These are phyloP conservation scores for Umimayanthus kanabou DNA, from an alignment of 92 coral and sea anemone genomes.

Conservation along the genomic window DNA sequence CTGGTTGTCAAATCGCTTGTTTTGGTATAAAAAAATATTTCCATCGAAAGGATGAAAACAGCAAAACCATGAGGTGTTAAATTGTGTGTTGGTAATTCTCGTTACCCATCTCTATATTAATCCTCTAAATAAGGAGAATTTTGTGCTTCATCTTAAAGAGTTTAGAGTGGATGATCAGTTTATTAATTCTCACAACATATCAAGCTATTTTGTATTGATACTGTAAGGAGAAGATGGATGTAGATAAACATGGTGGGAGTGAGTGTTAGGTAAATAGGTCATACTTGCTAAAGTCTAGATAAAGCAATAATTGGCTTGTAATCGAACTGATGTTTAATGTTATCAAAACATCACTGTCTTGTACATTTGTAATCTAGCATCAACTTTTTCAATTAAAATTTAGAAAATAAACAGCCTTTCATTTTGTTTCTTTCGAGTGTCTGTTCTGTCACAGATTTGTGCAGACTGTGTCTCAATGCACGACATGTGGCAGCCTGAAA, in stretches of 20 bases:
- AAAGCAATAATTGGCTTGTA: not conserved
- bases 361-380: conserved; percentile 40
- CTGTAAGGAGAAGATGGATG: no score
- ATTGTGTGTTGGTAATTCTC: no score
- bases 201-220: no score
- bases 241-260: no score
- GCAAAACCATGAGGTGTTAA: not conserved
- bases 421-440: conserved; percentile 34
- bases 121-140: no score
- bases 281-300: not conserved
- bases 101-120: no score
- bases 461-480: not conserved
- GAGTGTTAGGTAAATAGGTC: not conserved
- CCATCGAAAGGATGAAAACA: not conserved
- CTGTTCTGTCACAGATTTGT: not conserved
- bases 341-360: not conserved
- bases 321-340: not conserved
- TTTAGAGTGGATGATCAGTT: no score
- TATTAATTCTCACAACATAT: no score
- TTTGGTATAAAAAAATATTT: not conserved
- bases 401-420: conserved; percentile 14
- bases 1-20: not conserved
- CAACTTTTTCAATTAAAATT: conserved; percentile 41
- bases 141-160: no score
- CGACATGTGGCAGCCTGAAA: not conserved